These are phyloP conservation scores for Nannoperca australis DNA, from an alignment of 2,797 vertebrate species.

Conservation along the genomic window DNA sequence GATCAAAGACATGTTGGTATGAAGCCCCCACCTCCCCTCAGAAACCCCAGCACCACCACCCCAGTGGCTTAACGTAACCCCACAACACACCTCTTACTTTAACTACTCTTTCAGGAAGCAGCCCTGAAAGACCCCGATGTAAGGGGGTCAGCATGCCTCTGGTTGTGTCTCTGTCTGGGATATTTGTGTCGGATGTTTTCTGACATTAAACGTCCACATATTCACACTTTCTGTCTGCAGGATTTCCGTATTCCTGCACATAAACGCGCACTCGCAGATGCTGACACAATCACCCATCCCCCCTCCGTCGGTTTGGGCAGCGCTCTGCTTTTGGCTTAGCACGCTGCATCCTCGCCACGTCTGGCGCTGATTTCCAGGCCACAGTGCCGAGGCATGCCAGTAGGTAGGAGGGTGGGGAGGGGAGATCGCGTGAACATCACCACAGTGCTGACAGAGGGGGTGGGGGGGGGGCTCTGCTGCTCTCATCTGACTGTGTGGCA, in stretches of 20 bases:
- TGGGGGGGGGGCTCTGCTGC: neutral
- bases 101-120: conserved; percentile 25
- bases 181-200: neutral
- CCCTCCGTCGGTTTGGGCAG: conserved; percentile 30
- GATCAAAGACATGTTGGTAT: conserved; percentile 63
- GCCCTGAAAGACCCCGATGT: neutral
- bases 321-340: conserved; percentile 45
- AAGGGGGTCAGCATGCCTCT: neutral
- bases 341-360: conserved; percentile 24
- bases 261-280: conserved; percentile 43
- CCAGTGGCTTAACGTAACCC: conserved; percentile 24
- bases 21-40: neutral
- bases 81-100: conserved; percentile 23
- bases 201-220: neutral
- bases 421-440: conserved; percentile 24
- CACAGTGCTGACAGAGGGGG: conserved; percentile 26
- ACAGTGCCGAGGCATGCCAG: conserved; percentile 30
- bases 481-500: conserved; percentile 41
- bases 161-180: neutral
- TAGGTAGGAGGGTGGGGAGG: neutral
- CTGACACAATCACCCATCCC: conserved; percentile 48
- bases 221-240: neutral
- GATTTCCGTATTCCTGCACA: conserved; percentile 31
- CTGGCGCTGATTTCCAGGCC: conserved; percentile 52
- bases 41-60: conserved; percentile 37